Conservation (phyloP, 1,140 invertebrate genomes). For the Drosophila sp. region DNA sequence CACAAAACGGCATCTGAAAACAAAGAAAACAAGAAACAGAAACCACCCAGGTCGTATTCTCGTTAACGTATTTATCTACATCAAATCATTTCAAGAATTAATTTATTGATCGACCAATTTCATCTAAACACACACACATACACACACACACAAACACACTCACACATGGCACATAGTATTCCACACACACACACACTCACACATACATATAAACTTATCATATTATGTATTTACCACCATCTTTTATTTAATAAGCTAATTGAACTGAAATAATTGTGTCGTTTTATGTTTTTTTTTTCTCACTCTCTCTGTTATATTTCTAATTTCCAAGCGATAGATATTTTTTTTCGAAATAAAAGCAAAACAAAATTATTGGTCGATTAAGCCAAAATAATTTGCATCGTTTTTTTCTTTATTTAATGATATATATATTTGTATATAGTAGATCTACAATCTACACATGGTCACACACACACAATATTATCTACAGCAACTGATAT, state of each 20-base stretch:
- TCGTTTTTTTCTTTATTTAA: constrained; percentile 25
- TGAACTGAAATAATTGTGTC: constrained; percentile 66
- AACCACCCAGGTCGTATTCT: constrained; percentile 44
- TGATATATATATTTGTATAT: constrained; percentile 47
- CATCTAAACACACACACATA: constrained; percentile 32
- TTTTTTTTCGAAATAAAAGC: constrained; percentile 52
- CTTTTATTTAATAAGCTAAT: constrained; percentile 63
- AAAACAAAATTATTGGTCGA: background rate
- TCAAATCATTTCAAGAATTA: constrained; percentile 60
- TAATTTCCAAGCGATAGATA: constrained; percentile 24
- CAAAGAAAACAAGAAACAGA: constrained; percentile 17
- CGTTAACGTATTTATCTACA: constrained; percentile 48
- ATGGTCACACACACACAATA: constrained; percentile 27
- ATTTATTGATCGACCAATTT: constrained; percentile 64
- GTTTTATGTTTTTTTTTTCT: constrained; percentile 37
- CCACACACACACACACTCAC: constrained; percentile 8
- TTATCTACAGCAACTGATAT: constrained; percentile 64
- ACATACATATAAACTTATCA: constrained; percentile 20
- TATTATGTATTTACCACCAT: constrained; percentile 43
- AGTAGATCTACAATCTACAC: constrained; percentile 52
- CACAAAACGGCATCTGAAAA: constrained; percentile 13
- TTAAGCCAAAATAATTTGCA: background rate
- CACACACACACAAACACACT: background rate
- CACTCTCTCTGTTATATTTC: constrained; percentile 15
- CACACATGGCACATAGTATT: constrained; percentile 19